Conservation (phyloP, 2,888 invertebrate genomes). For the Xestia c-nigrum region DNA sequence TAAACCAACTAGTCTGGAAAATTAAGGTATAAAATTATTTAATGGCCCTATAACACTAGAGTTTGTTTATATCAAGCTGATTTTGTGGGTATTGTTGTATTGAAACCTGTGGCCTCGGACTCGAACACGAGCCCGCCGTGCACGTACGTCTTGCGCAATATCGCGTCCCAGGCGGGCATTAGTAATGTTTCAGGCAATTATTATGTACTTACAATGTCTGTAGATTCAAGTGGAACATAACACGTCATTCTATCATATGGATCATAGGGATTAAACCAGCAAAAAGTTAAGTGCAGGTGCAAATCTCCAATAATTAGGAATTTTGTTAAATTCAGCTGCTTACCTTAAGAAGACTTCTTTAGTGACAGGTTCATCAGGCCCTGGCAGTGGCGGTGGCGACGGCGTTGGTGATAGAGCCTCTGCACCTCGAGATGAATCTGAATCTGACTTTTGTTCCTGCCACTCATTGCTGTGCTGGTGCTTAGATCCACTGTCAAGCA, state of each 20-base stretch:
- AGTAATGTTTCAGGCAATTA: neutral
- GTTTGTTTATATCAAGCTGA: neutral
- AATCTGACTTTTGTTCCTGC: conserved; percentile 81
- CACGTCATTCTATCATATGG: neutral
- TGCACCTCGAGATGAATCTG: conserved; percentile 79
- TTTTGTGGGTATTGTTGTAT: neutral
- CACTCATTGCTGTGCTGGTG: conserved; percentile 75
- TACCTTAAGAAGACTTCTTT: conserved; percentile 87
- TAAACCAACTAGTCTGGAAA: conserved; percentile 84
- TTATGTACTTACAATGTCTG: neutral
- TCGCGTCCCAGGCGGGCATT: neutral
- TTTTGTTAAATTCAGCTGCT: neutral
- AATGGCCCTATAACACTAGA: neutral
- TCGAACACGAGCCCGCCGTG: no score
- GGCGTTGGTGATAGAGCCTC: conserved; percentile 81
- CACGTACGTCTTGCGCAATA: no score
- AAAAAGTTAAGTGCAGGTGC: neutral
- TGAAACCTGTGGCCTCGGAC: neutral
- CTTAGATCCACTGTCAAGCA: conserved; percentile 73
- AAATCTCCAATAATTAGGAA: neutral
- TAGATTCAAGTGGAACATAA: neutral
- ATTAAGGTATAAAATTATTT: neutral
- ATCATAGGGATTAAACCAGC: neutral
- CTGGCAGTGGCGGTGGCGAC: conserved; percentile 84
- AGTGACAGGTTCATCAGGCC: conserved; percentile 78